These are phyloP conservation scores for Nasua narica DNA, from an alignment of 2,797 vertebrate species.

Conservation along the genomic window DNA sequence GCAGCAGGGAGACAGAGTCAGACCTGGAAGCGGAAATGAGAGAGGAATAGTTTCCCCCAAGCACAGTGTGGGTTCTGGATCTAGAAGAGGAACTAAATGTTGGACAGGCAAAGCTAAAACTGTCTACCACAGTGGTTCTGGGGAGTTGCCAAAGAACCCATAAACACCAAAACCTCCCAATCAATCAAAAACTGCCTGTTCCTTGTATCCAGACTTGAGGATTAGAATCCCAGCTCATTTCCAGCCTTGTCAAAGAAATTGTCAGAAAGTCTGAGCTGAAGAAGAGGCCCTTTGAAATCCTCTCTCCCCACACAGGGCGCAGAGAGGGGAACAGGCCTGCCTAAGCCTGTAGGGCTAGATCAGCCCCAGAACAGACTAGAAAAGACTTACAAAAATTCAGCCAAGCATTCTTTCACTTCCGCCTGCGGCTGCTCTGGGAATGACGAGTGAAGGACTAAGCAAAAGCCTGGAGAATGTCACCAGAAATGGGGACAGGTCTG, in stretches of 20 bases:
- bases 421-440: background rate
- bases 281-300: background rate
- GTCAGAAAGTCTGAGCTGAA: constrained; percentile 16
- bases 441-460: background rate
- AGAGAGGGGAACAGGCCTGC: background rate
- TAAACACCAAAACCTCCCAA: background rate
- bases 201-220: background rate
- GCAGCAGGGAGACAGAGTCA: background rate
- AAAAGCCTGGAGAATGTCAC: constrained; percentile 2
- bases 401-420: background rate
- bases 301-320: background rate
- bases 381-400: background rate
- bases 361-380: background rate
- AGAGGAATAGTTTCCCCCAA: background rate
- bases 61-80: background rate
- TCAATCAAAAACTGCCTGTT: constrained; percentile 19
- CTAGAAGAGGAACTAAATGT: background rate
- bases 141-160: background rate
- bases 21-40: background rate
- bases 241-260: constrained; percentile 32
- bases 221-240: constrained; percentile 1
- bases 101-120: background rate
- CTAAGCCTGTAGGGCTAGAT: background rate
- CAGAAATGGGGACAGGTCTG: background rate
- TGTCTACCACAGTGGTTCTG: background rate